Evolutionary conservation across 2,113 vertebrate genomes (phyloP), one percentile per base, ranked within the genome.

Genomic region (Pimephales promelas): DNA sequence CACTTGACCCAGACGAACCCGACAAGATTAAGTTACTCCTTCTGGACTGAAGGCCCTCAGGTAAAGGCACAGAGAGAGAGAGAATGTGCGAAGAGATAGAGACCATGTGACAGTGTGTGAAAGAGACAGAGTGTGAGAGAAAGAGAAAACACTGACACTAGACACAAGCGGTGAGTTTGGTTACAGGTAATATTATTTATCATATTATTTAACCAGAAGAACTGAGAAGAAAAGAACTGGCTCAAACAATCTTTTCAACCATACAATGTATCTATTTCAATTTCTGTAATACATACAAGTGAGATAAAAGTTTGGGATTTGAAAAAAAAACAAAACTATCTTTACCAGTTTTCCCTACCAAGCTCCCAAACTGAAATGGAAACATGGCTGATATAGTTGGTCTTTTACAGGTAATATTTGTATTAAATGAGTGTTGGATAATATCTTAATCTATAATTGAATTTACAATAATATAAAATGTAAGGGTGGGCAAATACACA

Each of bases 1-100:
- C 73, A 68, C 80, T 86, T 86, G 64, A 79, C 85, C 85, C 75
- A 72, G 56, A 86, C 57, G 20, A 34, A 64, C 78, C 24, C 57
- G 14, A 43, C 61, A 68, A 75, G 61, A 81, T 76, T 82, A 75
- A 76, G 59, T 86, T 86, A 82, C 47, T 82, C 72, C 81, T 52
- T 28, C 40, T 59, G 52, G 56, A 73, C 83, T 72, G 43, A 31
- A 57, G 83, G 52, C 49, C 62, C 62, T 83, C 36, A 73, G 64
- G 54, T 80, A 36, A 24, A 72, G 26, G 57, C 4, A 66, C 10
- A 75, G 61, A 78, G 73, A 49, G 47, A 79, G 56, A 61, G 13
- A 83, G 5, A 64, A 31, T 54, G 56, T 36, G 47, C 2, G 10
- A 66, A 68, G 43, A 81, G 24, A 83, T n/a, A 73, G 43, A 78